Conservation (phyloP, 2,888 invertebrate genomes). For the Psylliodes chrysocephalus region DNA sequence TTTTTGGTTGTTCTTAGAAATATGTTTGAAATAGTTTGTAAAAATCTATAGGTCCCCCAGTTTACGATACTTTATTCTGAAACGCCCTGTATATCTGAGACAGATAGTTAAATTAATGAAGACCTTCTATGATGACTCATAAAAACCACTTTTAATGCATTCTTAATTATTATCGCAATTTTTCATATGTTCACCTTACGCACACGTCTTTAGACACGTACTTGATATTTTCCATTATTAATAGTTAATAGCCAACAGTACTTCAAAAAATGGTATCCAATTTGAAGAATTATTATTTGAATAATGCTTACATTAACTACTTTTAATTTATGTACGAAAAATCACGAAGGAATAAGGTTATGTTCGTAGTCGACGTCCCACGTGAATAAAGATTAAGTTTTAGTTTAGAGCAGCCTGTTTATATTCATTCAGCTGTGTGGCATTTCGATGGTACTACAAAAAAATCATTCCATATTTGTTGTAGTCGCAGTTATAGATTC, state of each 20-base stretch:
- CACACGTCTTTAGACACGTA: slow-evolving; percentile 21
- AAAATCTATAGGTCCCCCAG: too few relatives aligned
- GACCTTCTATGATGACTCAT: too few relatives aligned
- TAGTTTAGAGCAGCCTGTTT: slow-evolving; percentile 2
- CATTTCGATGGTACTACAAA: slow-evolving; percentile 16
- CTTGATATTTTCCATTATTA: slow-evolving; percentile 41
- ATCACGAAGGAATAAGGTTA: slow-evolving; percentile 43
- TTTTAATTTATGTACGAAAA: slow-evolving; percentile 39
- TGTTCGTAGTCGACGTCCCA: slow-evolving; percentile 23
- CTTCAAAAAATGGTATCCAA: slow-evolving; percentile 28
- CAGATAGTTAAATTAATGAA: too few relatives aligned
- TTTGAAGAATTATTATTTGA: slow-evolving; percentile 33
- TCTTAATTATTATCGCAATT: too few relatives aligned
- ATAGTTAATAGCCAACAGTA: too few relatives aligned
- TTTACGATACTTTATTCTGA: too few relatives aligned
- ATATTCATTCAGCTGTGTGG: slow-evolving; percentile 16
- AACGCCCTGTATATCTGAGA: too few relatives aligned
- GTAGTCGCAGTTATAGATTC: slow-evolving; percentile 1
- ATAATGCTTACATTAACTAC: slow-evolving; percentile 34
- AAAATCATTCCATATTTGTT: slow-evolving; percentile 12
- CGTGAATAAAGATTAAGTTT: slow-evolving; percentile 19
- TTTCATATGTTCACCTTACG: background rate
- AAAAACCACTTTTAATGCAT: too few relatives aligned
- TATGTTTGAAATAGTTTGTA: too few relatives aligned
- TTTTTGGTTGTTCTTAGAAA: too few relatives aligned